A percentile compares a stretch with the other conserved stretches of the same genome.
These are phyloP conservation scores for Rhingia rostrata DNA, from an alignment of 2,888 invertebrate species.

Conservation along the genomic window DNA sequence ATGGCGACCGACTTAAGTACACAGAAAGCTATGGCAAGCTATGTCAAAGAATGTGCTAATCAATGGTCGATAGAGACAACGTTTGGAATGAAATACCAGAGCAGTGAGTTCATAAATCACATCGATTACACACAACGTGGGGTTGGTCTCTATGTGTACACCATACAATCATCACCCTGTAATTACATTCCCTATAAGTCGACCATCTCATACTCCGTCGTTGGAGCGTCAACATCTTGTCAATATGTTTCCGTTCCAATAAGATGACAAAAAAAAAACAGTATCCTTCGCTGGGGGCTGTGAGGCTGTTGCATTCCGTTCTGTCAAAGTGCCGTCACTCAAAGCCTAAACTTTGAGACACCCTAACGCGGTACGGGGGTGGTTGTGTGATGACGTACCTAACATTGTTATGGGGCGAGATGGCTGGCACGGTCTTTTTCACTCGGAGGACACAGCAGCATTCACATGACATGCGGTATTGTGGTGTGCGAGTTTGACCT, in stretches of 20 bases:
- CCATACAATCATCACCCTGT: conserved; percentile 31
- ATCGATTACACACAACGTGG: neutral
- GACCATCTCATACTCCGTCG: conserved; percentile 8
- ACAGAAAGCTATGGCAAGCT: neutral
- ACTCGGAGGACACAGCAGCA: conserved; percentile 15
- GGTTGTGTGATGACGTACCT: conserved; percentile 4
- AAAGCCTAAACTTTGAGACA: conserved; percentile 5
- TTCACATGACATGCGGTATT: conserved; percentile 11
- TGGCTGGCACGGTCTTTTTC: conserved; percentile 18
- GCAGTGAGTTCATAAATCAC: conserved; percentile 4
- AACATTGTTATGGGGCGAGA: conserved; percentile 14
- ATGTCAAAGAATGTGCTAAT: conserved; percentile 3
- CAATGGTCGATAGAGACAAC: neutral
- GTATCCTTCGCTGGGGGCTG: conserved; percentile 27
- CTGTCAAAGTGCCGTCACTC: conserved; percentile 2
- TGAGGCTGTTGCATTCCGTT: conserved; percentile 34
- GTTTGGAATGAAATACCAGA: neutral
- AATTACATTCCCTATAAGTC: conserved; percentile 22
- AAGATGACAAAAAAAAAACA: conserved; percentile 9
- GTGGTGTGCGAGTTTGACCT: conserved; percentile 64
- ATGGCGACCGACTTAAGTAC: too few relatives aligned
- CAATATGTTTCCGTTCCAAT: conserved; percentile 30
- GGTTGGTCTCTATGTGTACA: neutral
- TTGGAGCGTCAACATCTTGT: conserved; percentile 41
- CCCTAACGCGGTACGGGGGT: neutral